phyloP scores from a whole-genome alignment of 2,888 invertebrate genomes.

The Caenorhabditis drosophilae region DNA sequence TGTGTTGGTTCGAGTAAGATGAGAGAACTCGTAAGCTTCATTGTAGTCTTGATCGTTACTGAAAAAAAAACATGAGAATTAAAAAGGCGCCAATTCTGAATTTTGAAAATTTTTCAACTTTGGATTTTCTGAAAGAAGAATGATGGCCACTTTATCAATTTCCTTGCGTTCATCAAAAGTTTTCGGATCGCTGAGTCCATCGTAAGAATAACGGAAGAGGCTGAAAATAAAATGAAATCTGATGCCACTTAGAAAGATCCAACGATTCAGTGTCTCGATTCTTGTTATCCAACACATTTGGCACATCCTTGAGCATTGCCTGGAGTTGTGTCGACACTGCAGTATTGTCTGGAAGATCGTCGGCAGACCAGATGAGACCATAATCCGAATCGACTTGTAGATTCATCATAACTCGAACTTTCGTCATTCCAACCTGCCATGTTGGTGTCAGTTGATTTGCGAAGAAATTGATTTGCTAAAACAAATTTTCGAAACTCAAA shows the following conservation, averaged over 20 bases:
- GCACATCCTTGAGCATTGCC: constrained; percentile 39
- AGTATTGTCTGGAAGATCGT: constrained; percentile 22
- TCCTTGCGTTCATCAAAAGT: constrained; percentile 38
- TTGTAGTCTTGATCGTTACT: constrained; percentile 52
- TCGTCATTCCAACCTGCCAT: constrained; percentile 44
- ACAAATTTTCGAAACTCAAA: neutral
- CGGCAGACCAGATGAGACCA: constrained; percentile 33
- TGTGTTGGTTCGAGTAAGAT: constrained; percentile 34
- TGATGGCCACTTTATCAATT: constrained; percentile 46
- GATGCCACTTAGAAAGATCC: neutral
- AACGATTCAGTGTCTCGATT: constrained; percentile 44
- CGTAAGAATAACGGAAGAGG: constrained; percentile 53
- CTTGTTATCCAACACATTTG: constrained; percentile 46
- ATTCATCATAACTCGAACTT: constrained; percentile 49
- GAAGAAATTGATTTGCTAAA: constrained; percentile 44
- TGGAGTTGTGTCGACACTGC: constrained; percentile 34
- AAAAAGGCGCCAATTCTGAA: neutral
- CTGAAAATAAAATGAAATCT: constrained; percentile 11
- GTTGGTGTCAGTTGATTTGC: constrained; percentile 43
- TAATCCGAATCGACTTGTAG: constrained; percentile 44
- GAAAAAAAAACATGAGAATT: constrained; percentile 13
- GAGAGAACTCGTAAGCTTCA: constrained; percentile 47
- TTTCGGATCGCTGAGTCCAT: constrained; percentile 26
- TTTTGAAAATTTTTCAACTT: constrained; percentile 19
- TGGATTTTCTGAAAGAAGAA: constrained; percentile 47